phyloP scores from a whole-genome alignment of 1,140 invertebrate genomes.

The Drosophila grimshawi region DNA sequence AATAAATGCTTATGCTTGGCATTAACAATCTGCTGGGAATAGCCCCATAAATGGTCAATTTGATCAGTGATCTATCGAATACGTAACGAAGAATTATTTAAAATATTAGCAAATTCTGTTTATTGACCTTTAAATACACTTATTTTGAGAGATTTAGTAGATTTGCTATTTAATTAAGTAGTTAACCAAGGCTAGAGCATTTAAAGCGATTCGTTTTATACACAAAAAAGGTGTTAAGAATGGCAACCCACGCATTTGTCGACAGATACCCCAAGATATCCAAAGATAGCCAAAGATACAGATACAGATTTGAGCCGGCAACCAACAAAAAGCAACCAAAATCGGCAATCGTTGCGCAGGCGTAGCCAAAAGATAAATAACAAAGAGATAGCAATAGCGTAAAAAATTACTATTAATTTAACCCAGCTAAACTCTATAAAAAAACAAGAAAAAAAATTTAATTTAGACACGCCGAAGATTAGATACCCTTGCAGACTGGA shows the following conservation, averaged over 20 bases:
- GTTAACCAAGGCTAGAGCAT: too few species aligned
- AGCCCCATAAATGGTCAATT: conserved; percentile 36
- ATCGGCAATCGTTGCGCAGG: conserved; percentile 39
- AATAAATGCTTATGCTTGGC: conserved; percentile 55
- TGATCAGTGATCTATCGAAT: conserved; percentile 5
- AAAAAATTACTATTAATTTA: neutral
- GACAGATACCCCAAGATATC: neutral
- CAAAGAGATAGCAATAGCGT: neutral
- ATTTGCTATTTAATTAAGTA: too few species aligned
- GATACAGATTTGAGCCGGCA: conserved; percentile 7
- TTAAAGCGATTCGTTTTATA: too few species aligned
- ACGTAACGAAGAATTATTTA: conserved; percentile 19
- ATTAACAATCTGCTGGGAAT: neutral
- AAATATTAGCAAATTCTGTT: too few species aligned
- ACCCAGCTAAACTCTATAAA: too few species aligned
- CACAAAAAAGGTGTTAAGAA: conserved; percentile 3
- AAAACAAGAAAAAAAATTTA: neutral
- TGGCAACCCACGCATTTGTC: conserved; percentile 42
- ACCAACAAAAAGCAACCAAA: conserved; percentile 18
- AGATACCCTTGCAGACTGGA: too few species aligned
- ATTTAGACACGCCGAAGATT: too few species aligned
- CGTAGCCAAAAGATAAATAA: conserved; percentile 13
- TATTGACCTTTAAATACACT: too few species aligned
- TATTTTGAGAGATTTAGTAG: too few species aligned
- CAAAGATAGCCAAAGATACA: neutral